Percentiles rank a stretch among this genome's conserved stretches.
phyloP scores from a whole-genome alignment of 2,113 vertebrate species.

The Aramus guarauna region DNA sequence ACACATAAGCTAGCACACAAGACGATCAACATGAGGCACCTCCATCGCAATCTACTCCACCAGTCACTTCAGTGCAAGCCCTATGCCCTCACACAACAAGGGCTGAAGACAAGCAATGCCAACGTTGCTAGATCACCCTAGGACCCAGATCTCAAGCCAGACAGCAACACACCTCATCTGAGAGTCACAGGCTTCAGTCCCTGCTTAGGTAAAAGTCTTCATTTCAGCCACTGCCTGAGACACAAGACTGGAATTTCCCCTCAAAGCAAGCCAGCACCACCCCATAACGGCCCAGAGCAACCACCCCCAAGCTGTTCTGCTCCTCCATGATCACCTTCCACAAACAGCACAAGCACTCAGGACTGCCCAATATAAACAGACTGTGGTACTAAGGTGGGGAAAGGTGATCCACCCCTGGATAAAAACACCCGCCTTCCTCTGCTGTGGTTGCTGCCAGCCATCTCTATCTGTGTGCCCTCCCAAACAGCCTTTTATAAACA shows the following conservation, averaged over 20 bases:
- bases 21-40: not conserved
- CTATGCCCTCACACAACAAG: rapidly evolving
- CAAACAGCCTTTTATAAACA: not conserved
- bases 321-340: not conserved
- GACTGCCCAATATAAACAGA: not conserved
- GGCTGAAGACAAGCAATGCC: not conserved
- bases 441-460: not conserved
- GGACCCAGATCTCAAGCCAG: not conserved
- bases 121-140: not conserved
- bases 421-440: not conserved
- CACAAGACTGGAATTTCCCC: not conserved
- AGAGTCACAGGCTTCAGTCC: not conserved
- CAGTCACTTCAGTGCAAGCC: not conserved
- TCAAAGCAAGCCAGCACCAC: not conserved
- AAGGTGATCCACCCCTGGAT: not conserved
- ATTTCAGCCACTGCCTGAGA: not conserved
- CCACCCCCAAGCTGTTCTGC: not conserved
- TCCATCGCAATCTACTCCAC: not conserved
- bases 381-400: not conserved
- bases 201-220: not conserved
- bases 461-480: not conserved
- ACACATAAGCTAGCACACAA: not conserved
- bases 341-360: not conserved
- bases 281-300: not conserved
- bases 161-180: not conserved